Conservation (phyloP, 37 sponge, comb jelly and placozoan species). For the Cliona cf. orientalis region DNA sequence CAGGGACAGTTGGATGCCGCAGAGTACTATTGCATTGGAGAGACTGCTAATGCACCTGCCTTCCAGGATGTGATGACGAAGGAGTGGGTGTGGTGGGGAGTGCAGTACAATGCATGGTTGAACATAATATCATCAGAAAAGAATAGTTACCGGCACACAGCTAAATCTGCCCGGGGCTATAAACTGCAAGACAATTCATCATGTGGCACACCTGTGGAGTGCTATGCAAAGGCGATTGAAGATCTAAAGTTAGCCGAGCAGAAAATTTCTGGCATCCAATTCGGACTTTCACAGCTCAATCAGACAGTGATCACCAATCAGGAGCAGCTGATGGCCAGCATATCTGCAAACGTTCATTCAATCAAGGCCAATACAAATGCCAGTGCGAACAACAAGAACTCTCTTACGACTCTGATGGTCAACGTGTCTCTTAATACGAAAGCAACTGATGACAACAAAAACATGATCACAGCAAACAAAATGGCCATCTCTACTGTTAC, state of each 20-base stretch:
- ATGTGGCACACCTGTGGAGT: background rate
- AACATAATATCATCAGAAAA: background rate
- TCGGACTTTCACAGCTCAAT: background rate
- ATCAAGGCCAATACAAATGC: background rate
- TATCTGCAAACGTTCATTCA: background rate
- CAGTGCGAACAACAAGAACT: no score
- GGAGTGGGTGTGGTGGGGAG: background rate
- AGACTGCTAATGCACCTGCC: background rate
- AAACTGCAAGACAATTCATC: background rate
- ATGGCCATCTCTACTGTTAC: no score
- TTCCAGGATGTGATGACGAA: background rate
- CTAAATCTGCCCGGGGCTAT: background rate
- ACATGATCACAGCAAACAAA: no score
- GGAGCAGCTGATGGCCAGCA: background rate
- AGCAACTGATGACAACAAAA: background rate
- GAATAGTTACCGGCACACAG: no score
- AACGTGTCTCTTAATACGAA: no score
- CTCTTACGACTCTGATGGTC: no score
- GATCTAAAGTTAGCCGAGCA: background rate
- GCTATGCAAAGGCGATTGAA: background rate
- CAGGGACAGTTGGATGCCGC: background rate
- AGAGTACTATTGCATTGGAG: background rate
- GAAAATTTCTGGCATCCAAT: background rate
- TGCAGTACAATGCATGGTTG: background rate
- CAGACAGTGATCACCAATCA: background rate